Percentiles rank a stretch among this genome's conserved stretches.
phyloP scores from a whole-genome alignment of 2,888 invertebrate species.

The Glaucopsyche alexis region DNA sequence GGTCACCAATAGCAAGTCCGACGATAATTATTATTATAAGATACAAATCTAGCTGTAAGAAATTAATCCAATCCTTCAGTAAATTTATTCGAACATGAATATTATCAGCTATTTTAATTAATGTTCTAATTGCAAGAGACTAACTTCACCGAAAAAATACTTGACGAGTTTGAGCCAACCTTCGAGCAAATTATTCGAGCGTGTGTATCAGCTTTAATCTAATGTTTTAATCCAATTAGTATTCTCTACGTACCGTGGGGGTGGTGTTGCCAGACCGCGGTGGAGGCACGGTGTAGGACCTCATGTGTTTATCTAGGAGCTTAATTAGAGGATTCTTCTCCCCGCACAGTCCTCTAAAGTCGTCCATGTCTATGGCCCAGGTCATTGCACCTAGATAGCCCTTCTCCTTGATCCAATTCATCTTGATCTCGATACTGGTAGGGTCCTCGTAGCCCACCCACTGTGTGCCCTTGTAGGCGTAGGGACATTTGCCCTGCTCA shows the following conservation, averaged over 20 bases:
- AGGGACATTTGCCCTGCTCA: slow-evolving; percentile 89
- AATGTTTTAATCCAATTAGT: background rate
- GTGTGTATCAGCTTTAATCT: background rate
- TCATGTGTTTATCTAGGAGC: slow-evolving; percentile 86
- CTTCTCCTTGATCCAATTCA: slow-evolving; percentile 91
- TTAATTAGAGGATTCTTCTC: slow-evolving; percentile 86
- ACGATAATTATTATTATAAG: too few relatives aligned
- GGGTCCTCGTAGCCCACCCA: slow-evolving; percentile 95
- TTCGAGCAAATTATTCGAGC: background rate
- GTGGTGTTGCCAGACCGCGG: slow-evolving; percentile 82
- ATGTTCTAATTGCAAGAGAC: too few relatives aligned
- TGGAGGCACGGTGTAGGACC: slow-evolving; percentile 83
- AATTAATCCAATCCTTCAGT: too few relatives aligned
- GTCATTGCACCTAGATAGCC: slow-evolving; percentile 92
- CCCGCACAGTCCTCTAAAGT: slow-evolving; percentile 91
- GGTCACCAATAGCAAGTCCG: too few relatives aligned
- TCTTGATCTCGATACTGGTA: slow-evolving; percentile 90
- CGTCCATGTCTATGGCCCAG: slow-evolving; percentile 96
- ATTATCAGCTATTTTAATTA: too few relatives aligned
- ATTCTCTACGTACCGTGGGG: slow-evolving; percentile 79
- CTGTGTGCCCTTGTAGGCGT: slow-evolving; percentile 91
- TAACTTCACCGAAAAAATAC: too few relatives aligned
- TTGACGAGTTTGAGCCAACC: background rate
- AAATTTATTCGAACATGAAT: too few relatives aligned
- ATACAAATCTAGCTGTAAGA: too few relatives aligned